Evolutionary conservation across 2,113 vertebrate species (phyloP).

Genomic region (Cardinalis cardinalis): DNA sequence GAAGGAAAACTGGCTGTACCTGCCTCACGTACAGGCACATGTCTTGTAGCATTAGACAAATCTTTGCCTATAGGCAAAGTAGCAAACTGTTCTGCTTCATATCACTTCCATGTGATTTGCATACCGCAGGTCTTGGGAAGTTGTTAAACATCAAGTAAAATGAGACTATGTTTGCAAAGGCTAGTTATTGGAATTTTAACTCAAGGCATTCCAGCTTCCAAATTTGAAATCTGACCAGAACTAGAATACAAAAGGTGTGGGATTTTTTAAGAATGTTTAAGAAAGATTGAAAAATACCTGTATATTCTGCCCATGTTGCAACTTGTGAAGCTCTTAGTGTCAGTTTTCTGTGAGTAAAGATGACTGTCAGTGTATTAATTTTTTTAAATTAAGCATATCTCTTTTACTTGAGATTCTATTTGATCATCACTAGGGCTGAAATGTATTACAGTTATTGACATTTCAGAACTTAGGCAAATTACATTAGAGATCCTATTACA

Average conservation of each 20-base stretch:
- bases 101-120: neutral
- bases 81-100: neutral
- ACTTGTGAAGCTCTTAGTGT: neutral
- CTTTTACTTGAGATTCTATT: neutral
- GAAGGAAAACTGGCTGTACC: neutral
- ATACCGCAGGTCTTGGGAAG: neutral
- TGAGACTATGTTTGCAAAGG: neutral
- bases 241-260: neutral
- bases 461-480: neutral
- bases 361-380: neutral
- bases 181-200: neutral
- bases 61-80: neutral
- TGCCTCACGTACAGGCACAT: fast-evolving
- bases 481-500: neutral
- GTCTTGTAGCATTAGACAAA: neutral
- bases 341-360: neutral
- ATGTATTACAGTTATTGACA: neutral
- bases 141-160: neutral
- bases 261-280: neutral
- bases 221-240: neutral
- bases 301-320: neutral
- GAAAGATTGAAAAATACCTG: neutral
- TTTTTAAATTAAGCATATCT: neutral
- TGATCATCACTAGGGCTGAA: neutral
- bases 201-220: neutral